phyloP scores from a whole-genome alignment of 2,888 invertebrate genomes.

The Apamea anceps region DNA sequence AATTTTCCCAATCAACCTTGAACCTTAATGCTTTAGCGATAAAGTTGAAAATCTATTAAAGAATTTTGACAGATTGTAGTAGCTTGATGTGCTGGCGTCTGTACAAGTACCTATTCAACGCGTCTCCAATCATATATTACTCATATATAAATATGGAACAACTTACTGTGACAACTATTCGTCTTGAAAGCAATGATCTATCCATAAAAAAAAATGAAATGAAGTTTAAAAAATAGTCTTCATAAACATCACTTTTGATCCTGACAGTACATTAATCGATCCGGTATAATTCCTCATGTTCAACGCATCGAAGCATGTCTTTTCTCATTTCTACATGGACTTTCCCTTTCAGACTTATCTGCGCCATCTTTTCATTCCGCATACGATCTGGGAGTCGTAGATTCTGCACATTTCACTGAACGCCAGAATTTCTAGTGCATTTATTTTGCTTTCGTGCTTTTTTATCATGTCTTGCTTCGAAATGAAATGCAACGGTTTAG shows the following conservation, averaged over 20 bases:
- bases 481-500: constrained; percentile 50
- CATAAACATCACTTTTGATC: not conserved
- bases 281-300: constrained; percentile 12
- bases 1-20: no score
- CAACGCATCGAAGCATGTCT: constrained; percentile 46
- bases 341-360: constrained; percentile 63
- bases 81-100: no score
- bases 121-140: no score
- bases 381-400: constrained; percentile 59
- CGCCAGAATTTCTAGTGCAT: constrained; percentile 43
- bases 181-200: not conserved
- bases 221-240: not conserved
- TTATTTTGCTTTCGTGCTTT: constrained; percentile 57
- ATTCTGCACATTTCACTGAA: constrained; percentile 60
- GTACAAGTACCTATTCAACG: no score
- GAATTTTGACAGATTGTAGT: no score
- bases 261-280: constrained; percentile 25
- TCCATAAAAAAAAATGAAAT: not conserved
- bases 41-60: no score
- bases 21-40: no score
- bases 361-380: constrained; percentile 59
- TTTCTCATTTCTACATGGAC: constrained; percentile 51
- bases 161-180: not conserved
- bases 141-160: not conserved
- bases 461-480: constrained; percentile 39